Evolutionary conservation across 1,140 invertebrate species (phyloP).

Genomic region (Luehdorfia chinensis): DNA sequence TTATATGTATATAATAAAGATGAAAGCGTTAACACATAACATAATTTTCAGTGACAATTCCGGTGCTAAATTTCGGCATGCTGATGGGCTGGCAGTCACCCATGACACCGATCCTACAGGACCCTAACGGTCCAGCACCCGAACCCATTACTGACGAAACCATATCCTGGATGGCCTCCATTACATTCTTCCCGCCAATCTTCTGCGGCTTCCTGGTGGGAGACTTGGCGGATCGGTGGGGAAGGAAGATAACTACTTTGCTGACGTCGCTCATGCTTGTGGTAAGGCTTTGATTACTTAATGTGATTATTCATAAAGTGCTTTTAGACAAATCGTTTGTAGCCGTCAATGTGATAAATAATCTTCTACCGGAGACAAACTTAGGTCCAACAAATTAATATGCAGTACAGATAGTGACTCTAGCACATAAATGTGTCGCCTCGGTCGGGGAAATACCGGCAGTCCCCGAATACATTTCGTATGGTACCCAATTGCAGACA

Average conservation of each 20-base stretch:
- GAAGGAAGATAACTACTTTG: constrained; percentile 55
- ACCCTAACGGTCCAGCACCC: constrained; percentile 48
- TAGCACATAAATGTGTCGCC: too few relatives aligned
- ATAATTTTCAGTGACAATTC: constrained; percentile 55
- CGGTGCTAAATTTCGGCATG: constrained; percentile 68
- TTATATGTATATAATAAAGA: background rate
- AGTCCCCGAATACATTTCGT: too few relatives aligned
- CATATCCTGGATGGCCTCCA: constrained; percentile 68
- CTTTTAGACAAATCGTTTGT: too few relatives aligned
- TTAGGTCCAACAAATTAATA: too few relatives aligned
- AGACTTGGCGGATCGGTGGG: constrained; percentile 54
- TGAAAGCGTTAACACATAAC: too few relatives aligned
- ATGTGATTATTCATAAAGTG: too few relatives aligned
- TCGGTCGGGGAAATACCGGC: too few relatives aligned
- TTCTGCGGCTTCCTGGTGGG: constrained; percentile 62
- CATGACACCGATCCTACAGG: constrained; percentile 62
- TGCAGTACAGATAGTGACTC: too few relatives aligned
- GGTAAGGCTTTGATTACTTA: constrained; percentile 37
- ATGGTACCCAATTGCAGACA: too few relatives aligned
- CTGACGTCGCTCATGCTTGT: constrained; percentile 56
- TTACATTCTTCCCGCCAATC: constrained; percentile 63
- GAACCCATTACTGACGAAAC: constrained; percentile 58
- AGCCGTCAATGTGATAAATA: too few relatives aligned
- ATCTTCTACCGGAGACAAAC: too few relatives aligned
- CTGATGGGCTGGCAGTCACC: constrained; percentile 70